Conservation (phyloP, 2,113 vertebrate species). For the Indicator maculatus region DNA sequence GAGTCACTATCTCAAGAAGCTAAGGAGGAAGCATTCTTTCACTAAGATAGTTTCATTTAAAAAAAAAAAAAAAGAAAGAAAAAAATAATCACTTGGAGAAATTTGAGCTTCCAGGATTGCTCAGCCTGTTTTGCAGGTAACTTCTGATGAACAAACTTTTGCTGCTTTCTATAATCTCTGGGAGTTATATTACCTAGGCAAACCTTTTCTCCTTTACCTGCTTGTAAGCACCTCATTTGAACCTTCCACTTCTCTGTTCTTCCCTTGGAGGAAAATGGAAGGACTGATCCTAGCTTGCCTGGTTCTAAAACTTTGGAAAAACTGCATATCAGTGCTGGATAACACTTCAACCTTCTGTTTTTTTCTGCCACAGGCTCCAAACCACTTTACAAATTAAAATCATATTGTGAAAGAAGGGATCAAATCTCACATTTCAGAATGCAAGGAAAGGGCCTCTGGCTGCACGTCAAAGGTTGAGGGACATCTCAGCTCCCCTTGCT, state of each 20-base stretch:
- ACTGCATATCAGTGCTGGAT: background rate
- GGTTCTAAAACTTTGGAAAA: background rate
- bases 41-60: background rate
- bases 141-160: background rate
- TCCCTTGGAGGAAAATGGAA: background rate
- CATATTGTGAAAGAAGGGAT: background rate
- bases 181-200: background rate
- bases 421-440: background rate
- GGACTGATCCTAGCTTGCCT: background rate
- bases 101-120: background rate
- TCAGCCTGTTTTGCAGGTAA: background rate
- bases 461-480: background rate
- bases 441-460: background rate
- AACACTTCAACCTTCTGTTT: background rate
- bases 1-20: background rate
- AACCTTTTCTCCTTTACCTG: background rate
- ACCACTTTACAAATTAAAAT: background rate
- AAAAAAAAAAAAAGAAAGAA: background rate
- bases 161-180: background rate
- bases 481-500: background rate
- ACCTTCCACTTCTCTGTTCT: background rate
- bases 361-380: background rate
- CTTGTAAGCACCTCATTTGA: background rate
- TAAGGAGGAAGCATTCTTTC: background rate
- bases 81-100: background rate